A percentile compares a stretch with the other conserved stretches of the same genome.
Evolutionary conservation across 2,888 invertebrate species (phyloP).

Genomic region (Tolmerus cingulatus): DNA sequence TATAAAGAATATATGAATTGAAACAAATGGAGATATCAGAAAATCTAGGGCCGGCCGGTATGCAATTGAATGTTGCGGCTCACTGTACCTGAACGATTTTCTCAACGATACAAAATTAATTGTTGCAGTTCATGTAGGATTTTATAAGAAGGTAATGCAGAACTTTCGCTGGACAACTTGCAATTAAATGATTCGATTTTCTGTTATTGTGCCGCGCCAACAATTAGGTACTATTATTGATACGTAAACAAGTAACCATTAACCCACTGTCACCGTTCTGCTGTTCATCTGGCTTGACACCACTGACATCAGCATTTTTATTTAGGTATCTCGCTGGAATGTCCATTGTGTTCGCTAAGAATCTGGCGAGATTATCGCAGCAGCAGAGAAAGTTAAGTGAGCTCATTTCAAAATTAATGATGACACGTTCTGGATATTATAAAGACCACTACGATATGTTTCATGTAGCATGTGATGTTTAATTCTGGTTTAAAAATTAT

Average conservation of each 20-base stretch:
- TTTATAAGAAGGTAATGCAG: no score
- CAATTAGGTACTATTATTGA: background rate
- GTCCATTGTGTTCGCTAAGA: background rate
- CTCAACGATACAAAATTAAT: background rate
- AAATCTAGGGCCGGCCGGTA: background rate
- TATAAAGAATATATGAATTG: background rate
- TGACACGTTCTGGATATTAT: background rate
- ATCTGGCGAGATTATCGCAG: background rate
- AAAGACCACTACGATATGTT: background rate
- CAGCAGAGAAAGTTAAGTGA: background rate
- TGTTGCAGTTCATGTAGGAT: background rate
- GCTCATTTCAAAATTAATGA: background rate
- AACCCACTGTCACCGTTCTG: constrained; percentile 23
- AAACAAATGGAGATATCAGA: constrained; percentile 34
- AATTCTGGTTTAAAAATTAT: background rate
- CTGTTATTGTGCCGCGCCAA: background rate
- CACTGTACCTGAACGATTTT: background rate
- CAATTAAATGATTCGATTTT: background rate
- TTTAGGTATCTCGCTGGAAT: background rate
- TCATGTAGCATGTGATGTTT: background rate
- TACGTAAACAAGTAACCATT: background rate
- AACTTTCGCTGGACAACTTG: background rate
- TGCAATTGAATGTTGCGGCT: background rate
- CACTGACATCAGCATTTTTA: background rate
- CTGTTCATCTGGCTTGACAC: background rate